Percentiles rank a stretch among this genome's conserved stretches.
phyloP scores from a whole-genome alignment of 2,888 invertebrate species.

The Meloe dianella region DNA sequence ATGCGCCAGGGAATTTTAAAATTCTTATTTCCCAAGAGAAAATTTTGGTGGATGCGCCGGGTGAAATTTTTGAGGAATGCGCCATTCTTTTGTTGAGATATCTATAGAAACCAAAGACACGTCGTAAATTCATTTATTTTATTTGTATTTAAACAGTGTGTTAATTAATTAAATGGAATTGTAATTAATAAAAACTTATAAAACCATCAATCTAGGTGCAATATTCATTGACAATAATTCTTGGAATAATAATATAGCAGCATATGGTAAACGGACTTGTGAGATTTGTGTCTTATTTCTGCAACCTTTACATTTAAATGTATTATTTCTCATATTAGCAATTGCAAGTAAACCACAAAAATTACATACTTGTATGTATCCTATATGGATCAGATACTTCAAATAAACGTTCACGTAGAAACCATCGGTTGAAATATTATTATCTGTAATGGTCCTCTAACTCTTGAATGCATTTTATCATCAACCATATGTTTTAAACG shows the following conservation, averaged over 20 bases:
- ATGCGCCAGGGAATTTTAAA: too few relatives aligned
- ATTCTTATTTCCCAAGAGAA: too few relatives aligned
- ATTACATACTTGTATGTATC: conserved; percentile 97
- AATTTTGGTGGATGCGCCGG: too few relatives aligned
- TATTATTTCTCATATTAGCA: conserved; percentile 96
- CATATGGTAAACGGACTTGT: conserved; percentile 94
- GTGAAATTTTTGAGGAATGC: too few relatives aligned
- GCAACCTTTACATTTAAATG: conserved; percentile 98
- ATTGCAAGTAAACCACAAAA: conserved; percentile 98
- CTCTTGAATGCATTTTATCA: conserved; percentile 98
- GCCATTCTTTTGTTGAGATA: too few relatives aligned
- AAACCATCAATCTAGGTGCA: conserved; percentile 92
- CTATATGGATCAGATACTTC: too few relatives aligned
- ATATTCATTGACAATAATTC: conserved; percentile 99
- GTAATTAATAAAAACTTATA: conserved; percentile 46
- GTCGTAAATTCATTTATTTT: too few relatives aligned
- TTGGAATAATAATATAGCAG: conserved; percentile 98
- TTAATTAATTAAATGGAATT: too few relatives aligned
- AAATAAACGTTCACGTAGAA: conserved; percentile 91
- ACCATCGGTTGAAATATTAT: conserved; percentile 99
- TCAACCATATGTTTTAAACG: conserved; percentile 99
- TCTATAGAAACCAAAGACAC: too few relatives aligned
- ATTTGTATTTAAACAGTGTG: too few relatives aligned
- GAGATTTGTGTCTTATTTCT: conserved; percentile 99
- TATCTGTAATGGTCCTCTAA: conserved; percentile 97